Evolutionary conservation across 1,140 invertebrate species (phyloP).

Genomic region (Pantala flavescens): DNA sequence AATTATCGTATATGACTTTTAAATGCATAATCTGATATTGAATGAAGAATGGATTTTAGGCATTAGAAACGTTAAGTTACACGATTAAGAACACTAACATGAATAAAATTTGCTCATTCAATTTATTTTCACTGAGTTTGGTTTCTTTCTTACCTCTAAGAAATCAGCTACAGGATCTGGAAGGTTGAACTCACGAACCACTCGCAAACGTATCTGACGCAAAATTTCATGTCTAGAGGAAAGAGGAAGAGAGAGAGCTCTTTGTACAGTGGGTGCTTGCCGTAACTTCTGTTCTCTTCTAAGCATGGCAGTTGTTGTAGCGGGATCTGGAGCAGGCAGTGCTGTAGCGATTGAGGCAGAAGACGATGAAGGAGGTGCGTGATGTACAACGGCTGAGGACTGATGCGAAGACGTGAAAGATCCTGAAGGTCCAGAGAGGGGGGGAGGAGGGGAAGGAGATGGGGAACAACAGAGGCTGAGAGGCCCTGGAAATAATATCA

Average conservation of each 20-base stretch:
- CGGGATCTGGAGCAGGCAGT: conserved; percentile 52
- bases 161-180: conserved; percentile 84
- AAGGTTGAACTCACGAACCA: conserved; percentile 86
- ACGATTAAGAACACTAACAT: no score
- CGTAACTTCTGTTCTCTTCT: conserved; percentile 76
- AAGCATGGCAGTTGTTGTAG: conserved; percentile 68
- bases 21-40: no score
- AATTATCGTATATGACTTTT: no score
- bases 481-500: not conserved
- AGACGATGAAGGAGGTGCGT: not conserved
- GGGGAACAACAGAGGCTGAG: not conserved
- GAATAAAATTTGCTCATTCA: no score
- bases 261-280: conserved; percentile 63
- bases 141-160: conserved; percentile 45
- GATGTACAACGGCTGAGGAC: not conserved
- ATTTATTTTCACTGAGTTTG: no score
- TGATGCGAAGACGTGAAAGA: not conserved
- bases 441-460: not conserved
- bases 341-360: not conserved
- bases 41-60: no score
- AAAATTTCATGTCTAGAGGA: conserved; percentile 66
- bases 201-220: conserved; percentile 67
- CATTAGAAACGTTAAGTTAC: no score
- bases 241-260: conserved; percentile 62
- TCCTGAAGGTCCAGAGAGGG: not conserved